Conservation (phyloP, 2,113 vertebrate genomes). For the Cyprichromis sp. region DNA sequence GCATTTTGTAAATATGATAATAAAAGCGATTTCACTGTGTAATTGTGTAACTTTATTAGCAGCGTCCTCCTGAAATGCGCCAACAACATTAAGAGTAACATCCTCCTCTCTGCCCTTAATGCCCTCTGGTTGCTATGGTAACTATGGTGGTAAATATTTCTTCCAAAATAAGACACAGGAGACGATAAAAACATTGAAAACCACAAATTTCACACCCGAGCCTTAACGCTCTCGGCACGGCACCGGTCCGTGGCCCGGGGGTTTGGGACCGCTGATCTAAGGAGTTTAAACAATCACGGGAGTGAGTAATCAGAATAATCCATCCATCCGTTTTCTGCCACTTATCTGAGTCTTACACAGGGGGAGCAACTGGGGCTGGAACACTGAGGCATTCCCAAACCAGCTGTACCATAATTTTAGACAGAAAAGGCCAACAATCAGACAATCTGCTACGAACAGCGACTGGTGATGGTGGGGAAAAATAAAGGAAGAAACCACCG, state of each 20-base stretch:
- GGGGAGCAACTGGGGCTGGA: not conserved
- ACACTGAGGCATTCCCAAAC: not conserved
- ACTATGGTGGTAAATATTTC: not conserved
- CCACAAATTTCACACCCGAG: not conserved
- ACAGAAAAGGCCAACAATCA: not conserved
- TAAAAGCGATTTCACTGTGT: not conserved
- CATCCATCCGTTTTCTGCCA: not conserved
- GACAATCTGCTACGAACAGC: fast-evolving
- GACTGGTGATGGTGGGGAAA: not conserved
- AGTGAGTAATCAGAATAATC: not conserved
- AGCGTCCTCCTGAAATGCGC: fast-evolving
- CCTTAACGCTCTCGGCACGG: fast-evolving
- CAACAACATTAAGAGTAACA: fast-evolving
- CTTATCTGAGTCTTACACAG: not conserved
- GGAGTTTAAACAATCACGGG: not conserved
- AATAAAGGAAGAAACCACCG: fast-evolving
- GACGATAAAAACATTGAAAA: not conserved
- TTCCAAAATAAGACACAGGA: not conserved
- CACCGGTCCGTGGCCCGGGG: fast-evolving
- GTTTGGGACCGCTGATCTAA: not conserved
- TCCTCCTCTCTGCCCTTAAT: not conserved
- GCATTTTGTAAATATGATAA: not conserved
- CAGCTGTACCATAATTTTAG: not conserved
- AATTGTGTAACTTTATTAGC: not conserved
- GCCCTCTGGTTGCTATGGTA: not conserved